phyloP scores from a whole-genome alignment of 2,113 vertebrate genomes.

The Cyprinodon brontotheroides region DNA sequence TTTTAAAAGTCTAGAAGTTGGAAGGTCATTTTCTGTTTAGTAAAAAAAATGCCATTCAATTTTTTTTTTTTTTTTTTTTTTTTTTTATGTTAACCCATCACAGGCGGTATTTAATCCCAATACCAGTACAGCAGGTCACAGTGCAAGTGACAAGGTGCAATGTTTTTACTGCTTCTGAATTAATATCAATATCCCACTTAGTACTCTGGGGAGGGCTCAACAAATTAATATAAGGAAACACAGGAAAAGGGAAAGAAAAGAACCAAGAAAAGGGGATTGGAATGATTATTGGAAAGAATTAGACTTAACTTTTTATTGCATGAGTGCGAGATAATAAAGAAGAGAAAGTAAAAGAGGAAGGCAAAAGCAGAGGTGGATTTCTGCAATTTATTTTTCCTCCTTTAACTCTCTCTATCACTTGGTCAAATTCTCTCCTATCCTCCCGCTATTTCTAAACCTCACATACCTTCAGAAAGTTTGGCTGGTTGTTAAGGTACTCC shows the following conservation, averaged over 20 bases:
- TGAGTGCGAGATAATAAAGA: slow-evolving; percentile 59
- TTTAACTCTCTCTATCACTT: slow-evolving; percentile 30
- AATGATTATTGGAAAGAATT: slow-evolving; percentile 36
- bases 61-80: too few relatives aligned
- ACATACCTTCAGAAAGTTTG: neutral
- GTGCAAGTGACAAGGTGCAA: neutral
- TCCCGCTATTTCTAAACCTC: neutral
- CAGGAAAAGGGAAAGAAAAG: slow-evolving; percentile 10
- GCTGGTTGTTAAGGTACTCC: neutral
- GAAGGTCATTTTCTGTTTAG: neutral
- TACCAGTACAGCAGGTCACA: neutral
- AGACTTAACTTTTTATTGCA: slow-evolving; percentile 38
- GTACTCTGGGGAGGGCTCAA: neutral
- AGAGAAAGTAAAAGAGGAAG: slow-evolving; percentile 54
- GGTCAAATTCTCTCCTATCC: slow-evolving; percentile 7
- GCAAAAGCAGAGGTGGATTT: slow-evolving; percentile 62
- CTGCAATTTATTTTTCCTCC: slow-evolving; percentile 50
- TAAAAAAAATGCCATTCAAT: neutral
- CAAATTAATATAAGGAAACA: neutral
- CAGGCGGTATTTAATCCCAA: slow-evolving; percentile 9
- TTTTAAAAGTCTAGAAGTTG: neutral
- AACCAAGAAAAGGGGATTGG: neutral
- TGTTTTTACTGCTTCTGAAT: slow-evolving; percentile 2
- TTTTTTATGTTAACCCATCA: neutral
- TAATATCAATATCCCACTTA: neutral